Percentiles rank a stretch among this genome's conserved stretches.
Evolutionary conservation across 2,888 invertebrate species (phyloP).

Genomic region (Acanthosoma haemorrhoidale): DNA sequence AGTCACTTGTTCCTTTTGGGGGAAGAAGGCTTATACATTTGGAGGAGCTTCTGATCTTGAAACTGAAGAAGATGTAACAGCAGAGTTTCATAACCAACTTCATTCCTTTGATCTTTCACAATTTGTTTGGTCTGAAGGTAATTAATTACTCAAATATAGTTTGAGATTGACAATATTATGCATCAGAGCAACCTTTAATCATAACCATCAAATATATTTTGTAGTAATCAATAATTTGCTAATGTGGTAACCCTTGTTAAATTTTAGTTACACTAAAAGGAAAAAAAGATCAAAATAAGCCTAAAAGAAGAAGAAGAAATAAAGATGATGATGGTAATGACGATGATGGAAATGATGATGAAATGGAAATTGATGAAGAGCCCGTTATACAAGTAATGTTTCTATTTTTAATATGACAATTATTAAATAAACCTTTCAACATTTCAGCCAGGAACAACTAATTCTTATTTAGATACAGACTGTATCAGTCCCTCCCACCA

Average conservation of each 20-base stretch:
- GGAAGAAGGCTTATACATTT: slow-evolving; percentile 69
- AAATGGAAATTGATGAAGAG: slow-evolving; percentile 2
- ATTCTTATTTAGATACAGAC: too few species aligned
- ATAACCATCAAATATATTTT: too few species aligned
- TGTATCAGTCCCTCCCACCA: too few species aligned
- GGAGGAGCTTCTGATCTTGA: slow-evolving; percentile 83
- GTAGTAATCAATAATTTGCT: not conserved
- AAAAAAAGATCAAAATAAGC: slow-evolving; percentile 48
- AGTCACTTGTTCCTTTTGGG: slow-evolving; percentile 60
- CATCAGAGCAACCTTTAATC: too few species aligned
- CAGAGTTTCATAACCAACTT: slow-evolving; percentile 77
- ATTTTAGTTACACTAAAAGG: slow-evolving; percentile 47
- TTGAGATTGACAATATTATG: too few species aligned
- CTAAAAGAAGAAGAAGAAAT: slow-evolving; percentile 47
- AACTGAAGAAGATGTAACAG: slow-evolving; percentile 71
- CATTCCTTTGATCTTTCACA: slow-evolving; percentile 68
- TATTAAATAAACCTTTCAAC: not conserved
- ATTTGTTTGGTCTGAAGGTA: slow-evolving; percentile 65
- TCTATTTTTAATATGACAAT: too few species aligned
- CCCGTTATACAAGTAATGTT: not conserved
- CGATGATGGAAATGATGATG: slow-evolving; percentile 42
- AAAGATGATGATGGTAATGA: slow-evolving; percentile 43
- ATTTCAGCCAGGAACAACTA: not conserved
- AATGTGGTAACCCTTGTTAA: not conserved
- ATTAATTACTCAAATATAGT: slow-evolving; percentile 21